Percentiles rank a stretch among this genome's conserved stretches.
phyloP scores from a whole-genome alignment of 2,113 vertebrate genomes.

The Caranx ignobilis region DNA sequence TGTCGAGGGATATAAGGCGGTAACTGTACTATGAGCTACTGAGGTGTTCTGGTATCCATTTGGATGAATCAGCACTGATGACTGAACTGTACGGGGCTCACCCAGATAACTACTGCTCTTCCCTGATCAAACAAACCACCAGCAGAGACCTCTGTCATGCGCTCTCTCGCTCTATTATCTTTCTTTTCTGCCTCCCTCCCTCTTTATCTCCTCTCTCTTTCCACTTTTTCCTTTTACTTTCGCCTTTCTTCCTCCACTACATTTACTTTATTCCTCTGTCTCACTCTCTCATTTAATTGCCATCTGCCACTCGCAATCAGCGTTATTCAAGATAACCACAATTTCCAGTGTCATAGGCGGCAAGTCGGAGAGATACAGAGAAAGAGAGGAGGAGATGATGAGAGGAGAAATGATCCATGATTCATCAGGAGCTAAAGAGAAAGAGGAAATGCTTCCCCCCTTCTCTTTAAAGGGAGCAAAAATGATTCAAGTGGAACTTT shows the following conservation, averaged over 20 bases:
- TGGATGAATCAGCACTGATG: conserved; percentile 80
- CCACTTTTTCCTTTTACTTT: conserved; percentile 15
- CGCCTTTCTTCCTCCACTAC: not conserved
- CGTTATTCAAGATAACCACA: conserved; percentile 58
- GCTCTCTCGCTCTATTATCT: conserved; percentile 48
- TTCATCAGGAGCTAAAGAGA: conserved; percentile 69
- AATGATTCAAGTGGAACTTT: conserved; percentile 78
- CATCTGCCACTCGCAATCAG: conserved; percentile 73
- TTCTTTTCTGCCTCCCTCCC: conserved; percentile 19
- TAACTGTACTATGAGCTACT: conserved; percentile 71
- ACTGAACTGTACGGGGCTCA: conserved; percentile 61
- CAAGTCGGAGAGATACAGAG: conserved; percentile 60
- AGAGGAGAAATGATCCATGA: conserved; percentile 68
- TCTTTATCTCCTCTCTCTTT: conserved; percentile 1
- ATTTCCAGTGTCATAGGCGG: conserved; percentile 48
- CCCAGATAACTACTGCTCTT: conserved; percentile 73
- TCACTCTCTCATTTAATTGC: conserved; percentile 58
- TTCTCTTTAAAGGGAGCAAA: conserved; percentile 62
- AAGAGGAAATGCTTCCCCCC: conserved; percentile 56
- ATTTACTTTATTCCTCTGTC: conserved; percentile 41
- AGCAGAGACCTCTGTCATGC: conserved; percentile 63
- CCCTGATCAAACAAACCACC: conserved; percentile 82
- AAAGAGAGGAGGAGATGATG: conserved; percentile 48
- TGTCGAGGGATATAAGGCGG: conserved; percentile 65
- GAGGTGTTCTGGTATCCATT: conserved; percentile 83